Conservation (phyloP, 2,797 vertebrate species). For the Thamnophis elegans region DNA sequence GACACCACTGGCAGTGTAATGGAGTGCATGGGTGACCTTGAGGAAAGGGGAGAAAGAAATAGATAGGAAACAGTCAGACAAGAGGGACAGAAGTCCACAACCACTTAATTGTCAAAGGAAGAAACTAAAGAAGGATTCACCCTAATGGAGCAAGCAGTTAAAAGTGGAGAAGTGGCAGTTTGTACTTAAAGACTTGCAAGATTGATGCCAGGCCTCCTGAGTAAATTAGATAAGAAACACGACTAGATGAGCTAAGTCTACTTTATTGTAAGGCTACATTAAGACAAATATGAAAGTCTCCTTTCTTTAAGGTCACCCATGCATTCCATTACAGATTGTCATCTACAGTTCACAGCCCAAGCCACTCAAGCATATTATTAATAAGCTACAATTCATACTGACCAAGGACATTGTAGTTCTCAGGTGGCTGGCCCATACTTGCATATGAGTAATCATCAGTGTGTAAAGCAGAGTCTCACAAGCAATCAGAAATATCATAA, state of each 20-base stretch:
- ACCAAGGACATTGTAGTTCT: background rate
- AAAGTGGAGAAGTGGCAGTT: background rate
- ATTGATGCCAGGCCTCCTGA: background rate
- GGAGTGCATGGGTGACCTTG: background rate
- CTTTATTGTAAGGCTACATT: background rate
- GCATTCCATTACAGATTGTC: background rate
- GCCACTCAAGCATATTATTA: background rate
- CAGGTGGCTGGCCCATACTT: background rate
- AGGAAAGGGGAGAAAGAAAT: background rate
- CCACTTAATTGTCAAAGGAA: background rate
- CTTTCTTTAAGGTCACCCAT: background rate
- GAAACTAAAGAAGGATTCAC: background rate
- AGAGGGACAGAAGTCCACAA: background rate
- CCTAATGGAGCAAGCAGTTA: background rate
- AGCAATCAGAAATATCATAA: background rate
- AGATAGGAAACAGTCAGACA: background rate
- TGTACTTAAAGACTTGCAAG: background rate
- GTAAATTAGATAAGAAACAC: background rate
- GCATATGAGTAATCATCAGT: background rate
- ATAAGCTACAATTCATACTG: background rate
- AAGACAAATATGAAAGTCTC: background rate
- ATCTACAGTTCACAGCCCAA: background rate
- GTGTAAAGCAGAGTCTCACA: background rate
- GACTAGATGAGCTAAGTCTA: background rate
- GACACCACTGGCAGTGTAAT: background rate